These are phyloP conservation scores for Anableps anableps DNA, from an alignment of 2,797 vertebrate species.

Conservation along the genomic window DNA sequence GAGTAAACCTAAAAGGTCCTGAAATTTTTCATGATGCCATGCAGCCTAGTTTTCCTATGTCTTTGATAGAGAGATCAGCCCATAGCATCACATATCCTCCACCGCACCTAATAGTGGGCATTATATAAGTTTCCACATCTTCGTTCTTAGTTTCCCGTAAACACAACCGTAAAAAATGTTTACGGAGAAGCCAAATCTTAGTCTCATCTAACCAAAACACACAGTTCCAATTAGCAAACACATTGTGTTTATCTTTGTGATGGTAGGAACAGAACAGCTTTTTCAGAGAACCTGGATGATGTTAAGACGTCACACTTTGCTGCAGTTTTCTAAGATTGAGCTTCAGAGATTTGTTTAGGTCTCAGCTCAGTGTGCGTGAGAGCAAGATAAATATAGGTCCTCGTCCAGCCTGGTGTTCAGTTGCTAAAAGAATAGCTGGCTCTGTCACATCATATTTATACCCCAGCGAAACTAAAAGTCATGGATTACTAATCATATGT, in stretches of 20 bases:
- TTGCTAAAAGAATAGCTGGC: background rate
- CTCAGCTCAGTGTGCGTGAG: background rate
- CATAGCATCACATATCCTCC: too few species aligned
- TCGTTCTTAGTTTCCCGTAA: background rate
- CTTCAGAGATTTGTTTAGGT: background rate
- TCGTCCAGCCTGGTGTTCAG: background rate
- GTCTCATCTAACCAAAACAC: background rate
- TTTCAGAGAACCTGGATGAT: background rate
- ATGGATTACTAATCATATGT: background rate
- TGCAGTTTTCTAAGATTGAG: background rate
- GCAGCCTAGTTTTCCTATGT: background rate
- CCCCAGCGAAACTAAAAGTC: background rate
- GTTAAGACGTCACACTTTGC: background rate
- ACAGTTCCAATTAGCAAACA: background rate
- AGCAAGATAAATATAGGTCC: slow-evolving; percentile 1
- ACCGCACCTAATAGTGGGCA: background rate
- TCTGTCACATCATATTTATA: background rate
- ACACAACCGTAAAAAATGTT: background rate
- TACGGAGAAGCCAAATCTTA: background rate
- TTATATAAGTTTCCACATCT: background rate
- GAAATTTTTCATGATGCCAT: background rate
- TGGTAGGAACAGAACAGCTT: background rate
- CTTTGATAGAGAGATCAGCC: background rate
- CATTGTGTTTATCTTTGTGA: background rate
- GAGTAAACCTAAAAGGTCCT: too few species aligned